A percentile compares a stretch with the other conserved stretches of the same genome.
Evolutionary conservation across 1,140 invertebrate species (phyloP).

Genomic region (Phthorimaea operculella): DNA sequence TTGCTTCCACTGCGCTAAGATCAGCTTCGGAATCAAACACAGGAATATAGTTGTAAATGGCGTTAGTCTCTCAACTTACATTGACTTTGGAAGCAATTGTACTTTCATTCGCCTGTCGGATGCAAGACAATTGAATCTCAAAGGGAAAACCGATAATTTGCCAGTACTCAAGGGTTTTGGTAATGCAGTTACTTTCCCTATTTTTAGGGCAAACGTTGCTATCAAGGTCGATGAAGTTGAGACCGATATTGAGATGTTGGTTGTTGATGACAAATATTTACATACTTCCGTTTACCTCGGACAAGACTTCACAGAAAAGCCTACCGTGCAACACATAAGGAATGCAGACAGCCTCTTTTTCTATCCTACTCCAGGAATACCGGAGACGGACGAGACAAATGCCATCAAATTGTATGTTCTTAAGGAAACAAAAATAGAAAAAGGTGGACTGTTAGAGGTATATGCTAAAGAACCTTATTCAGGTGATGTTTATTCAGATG

Average conservation of each 20-base stretch:
- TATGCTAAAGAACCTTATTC: neutral
- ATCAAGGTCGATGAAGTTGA: neutral
- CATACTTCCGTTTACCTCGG: neutral
- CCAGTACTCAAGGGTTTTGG: neutral
- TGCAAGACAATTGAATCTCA: neutral
- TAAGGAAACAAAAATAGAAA: neutral
- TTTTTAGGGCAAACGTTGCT: neutral
- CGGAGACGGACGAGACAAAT: neutral
- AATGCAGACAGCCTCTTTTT: neutral
- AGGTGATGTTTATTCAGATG: conserved; percentile 1
- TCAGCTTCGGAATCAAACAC: no score
- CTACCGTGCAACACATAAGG: neutral
- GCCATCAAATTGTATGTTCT: neutral
- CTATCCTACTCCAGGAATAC: neutral
- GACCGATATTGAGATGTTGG: neutral
- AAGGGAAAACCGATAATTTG: neutral
- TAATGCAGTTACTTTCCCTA: neutral
- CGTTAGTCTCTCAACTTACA: neutral
- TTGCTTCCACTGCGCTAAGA: no score
- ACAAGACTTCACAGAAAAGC: neutral
- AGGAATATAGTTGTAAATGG: neutral
- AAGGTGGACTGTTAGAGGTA: neutral
- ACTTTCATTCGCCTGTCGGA: neutral
- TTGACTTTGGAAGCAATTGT: neutral
- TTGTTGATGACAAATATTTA: neutral